Evolutionary conservation across 2,888 invertebrate species (phyloP), one percentile per base, ranked within the genome.

Genomic region (Teinopalpus imperialis): DNA sequence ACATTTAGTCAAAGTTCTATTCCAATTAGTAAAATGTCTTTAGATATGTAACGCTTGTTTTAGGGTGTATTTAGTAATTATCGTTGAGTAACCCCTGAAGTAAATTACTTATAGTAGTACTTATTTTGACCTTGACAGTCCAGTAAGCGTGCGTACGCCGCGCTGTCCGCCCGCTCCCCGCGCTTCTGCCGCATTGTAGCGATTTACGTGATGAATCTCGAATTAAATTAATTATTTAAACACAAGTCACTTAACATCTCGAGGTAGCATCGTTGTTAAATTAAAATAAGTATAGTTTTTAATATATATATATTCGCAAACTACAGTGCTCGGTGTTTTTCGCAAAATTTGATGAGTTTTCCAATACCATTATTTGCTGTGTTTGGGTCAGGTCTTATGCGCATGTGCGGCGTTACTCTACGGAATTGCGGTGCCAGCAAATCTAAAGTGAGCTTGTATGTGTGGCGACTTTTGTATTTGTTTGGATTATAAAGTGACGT

Each of bases 321-420:
- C 2, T 4, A n/a, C 14, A 9, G 14, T 8, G 4, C 10, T 27
- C n/a, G 13, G 20, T 42, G 27, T 9, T 21, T 21, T 21, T 14
- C 18, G 13, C 8, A 31, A 20, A n/a, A 14, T 39, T 32, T 26
- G 30, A 18, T 32, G 16, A 7, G 12, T 45, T 45, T 45, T 39
- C 39, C 32, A 14, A 45, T 39, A 39, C 14, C 14, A 39, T 18
- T 37, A 16, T 9, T 13, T 24, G 20, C n/a, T 26, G 34, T 43
- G 27, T 40, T 21, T 21, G 26, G 13, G 5, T 13, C n/a, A 49
- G 34, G 37, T 39, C 43, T 29, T 18, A 24, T 63, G 73, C 76
- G 77, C 77, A 76, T 76, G 76, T 68, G 69, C 62, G 39, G 16
- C 36, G 34, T 18, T 52, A 68, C 41, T 51, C 63, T 49, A 40